phyloP scores from a whole-genome alignment of 2,888 invertebrate species.

The Pristionchus japonicus region DNA sequence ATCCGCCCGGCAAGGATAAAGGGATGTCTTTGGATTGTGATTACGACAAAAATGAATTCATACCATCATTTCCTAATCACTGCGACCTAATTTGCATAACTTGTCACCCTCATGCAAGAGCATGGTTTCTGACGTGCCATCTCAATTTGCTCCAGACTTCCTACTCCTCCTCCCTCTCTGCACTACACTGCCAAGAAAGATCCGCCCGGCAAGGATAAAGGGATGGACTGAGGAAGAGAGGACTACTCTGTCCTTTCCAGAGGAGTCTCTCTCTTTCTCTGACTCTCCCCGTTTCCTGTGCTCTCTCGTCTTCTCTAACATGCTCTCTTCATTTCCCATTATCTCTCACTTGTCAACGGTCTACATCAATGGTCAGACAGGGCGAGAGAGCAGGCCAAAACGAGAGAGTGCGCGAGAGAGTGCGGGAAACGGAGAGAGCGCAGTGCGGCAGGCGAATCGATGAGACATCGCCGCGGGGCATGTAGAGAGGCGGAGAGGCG shows the following conservation, averaged over 20 bases:
- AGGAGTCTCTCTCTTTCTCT: conserved; percentile 1
- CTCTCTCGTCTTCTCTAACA: conserved; percentile 40
- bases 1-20: no score
- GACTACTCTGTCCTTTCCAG: background rate
- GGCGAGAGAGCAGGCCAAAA: background rate
- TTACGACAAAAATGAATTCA: no score
- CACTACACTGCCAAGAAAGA: no score
- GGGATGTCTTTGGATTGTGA: no score
- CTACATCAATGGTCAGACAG: no score
- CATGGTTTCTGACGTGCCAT: no score
- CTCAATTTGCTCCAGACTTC: no score
- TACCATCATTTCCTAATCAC: no score
- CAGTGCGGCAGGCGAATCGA: background rate
- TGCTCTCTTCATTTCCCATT: background rate
- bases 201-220: no score
- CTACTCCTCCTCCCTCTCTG: background rate
- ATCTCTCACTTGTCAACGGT: no score
- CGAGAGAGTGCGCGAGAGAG: conserved; percentile 43
- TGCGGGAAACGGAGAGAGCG: conserved; percentile 41
- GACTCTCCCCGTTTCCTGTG: conserved; percentile 22
- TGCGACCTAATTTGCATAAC: no score
- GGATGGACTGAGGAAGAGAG: background rate
- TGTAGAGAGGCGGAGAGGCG: background rate
- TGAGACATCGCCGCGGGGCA: conserved; percentile 9
- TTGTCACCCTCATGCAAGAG: no score